Evolutionary conservation across 2,113 vertebrate species (phyloP).

Genomic region (Lipophrys pholis): DNA sequence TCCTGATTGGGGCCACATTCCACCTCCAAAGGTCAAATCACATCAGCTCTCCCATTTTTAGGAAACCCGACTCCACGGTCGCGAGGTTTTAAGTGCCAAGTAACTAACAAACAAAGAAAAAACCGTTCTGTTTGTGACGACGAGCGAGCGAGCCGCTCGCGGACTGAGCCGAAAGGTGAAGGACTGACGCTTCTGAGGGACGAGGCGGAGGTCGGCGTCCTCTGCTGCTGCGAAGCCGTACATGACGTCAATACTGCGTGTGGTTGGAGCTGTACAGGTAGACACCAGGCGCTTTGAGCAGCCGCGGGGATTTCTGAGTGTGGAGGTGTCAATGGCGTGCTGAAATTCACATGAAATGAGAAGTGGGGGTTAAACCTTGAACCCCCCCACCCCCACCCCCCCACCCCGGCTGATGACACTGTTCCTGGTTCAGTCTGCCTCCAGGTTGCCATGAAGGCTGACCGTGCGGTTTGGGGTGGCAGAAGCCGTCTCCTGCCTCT

Average conservation of each 20-base stretch:
- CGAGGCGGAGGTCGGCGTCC: conserved; percentile 76
- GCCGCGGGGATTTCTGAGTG: conserved; percentile 39
- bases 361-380: not conserved
- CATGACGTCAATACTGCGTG: conserved; percentile 78
- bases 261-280: conserved; percentile 75
- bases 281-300: conserved; percentile 58
- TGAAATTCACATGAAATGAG: conserved; percentile 58
- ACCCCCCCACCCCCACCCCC: too few species aligned
- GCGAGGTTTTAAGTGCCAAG: conserved; percentile 81
- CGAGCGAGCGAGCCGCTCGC: conserved; percentile 43
- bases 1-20: conserved; percentile 42
- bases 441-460: conserved; percentile 6
- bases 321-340: conserved; percentile 70
- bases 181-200: conserved; percentile 37
- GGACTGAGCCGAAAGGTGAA: conserved; percentile 23
- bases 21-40: conserved; percentile 52
- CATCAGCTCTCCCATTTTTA: conserved; percentile 46
- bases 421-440: not conserved
- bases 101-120: conserved; percentile 65
- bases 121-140: conserved; percentile 62
- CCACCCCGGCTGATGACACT: not conserved
- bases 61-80: conserved; percentile 51
- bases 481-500: conserved; percentile 14
- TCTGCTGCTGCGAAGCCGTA: conserved; percentile 55
- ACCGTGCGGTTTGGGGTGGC: conserved; percentile 2